Evolutionary conservation across 2,797 vertebrate genomes (phyloP), one percentile per base, ranked within the genome.

Genomic region (Danionella dracula): DNA sequence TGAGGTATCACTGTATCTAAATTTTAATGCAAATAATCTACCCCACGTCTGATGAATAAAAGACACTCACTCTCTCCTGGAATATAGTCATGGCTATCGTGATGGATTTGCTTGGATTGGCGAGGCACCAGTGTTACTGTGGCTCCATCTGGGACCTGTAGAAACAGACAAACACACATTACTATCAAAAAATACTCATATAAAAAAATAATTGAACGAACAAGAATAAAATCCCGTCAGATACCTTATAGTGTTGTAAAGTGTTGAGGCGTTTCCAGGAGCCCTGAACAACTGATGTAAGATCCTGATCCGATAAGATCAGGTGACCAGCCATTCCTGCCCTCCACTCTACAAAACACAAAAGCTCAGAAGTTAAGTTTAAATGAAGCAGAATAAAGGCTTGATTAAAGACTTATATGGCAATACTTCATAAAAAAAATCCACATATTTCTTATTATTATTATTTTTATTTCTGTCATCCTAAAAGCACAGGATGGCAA

Each of bases 221-320:
- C 13, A 2, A 15, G 32, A 8, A 44, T 12, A 27, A 27, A 3
- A 27, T 3, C 23, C 6, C 10, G 44, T 2, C 1, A 55, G 71
- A 69, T 41, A 98, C 96, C 96, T 98, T 97, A 75, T 99, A 99
- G 79, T 99, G 96, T 60, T 97, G 96, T 74, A 98, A 83, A 1
- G 95, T 99, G 53, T 99, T 99, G 49, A 99, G 87, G 12, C 95
- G 92, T 65, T 97, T 95, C 96, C 96, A 99, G 9, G 87, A 90
- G 31, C 95, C 95, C 74, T 97, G 94, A 17, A 95, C 85, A 2
- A 97, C 91, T 1, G 96, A 99, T 0, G 96, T 99, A 79, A 97
- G 88, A 50, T 99, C 95, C 79, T 99, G 95, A 4, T 99, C 96
- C 0, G 96, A 99, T 12, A 99, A 88, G 75, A 97, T 96, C 27